These are phyloP conservation scores for Platycercus adscitus DNA, from an alignment of 2,113 vertebrate species.

Conservation along the genomic window DNA sequence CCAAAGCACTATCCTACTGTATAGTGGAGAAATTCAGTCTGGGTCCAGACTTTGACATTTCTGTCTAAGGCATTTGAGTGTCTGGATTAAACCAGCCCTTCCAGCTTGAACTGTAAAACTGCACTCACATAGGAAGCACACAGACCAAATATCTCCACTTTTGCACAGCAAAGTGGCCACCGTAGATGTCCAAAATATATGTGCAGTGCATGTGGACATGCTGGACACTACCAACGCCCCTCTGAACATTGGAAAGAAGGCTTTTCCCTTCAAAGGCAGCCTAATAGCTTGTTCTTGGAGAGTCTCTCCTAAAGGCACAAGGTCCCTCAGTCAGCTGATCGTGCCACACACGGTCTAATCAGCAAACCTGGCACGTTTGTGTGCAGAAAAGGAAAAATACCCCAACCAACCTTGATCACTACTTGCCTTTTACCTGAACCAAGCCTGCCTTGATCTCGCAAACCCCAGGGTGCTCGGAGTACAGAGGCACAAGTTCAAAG, in stretches of 20 bases:
- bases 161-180: not conserved
- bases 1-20: not conserved
- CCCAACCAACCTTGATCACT: not conserved
- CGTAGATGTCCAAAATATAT: not conserved
- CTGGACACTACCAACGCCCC: not conserved
- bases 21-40: not conserved
- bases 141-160: not conserved
- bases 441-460: slow-evolving; percentile 24
- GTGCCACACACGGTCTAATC: slow-evolving; percentile 1
- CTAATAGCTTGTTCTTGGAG: not conserved
- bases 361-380: not conserved
- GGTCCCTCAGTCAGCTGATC: not conserved
- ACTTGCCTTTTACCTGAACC: slow-evolving; percentile 27
- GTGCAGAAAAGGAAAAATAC: not conserved
- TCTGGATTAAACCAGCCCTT: not conserved
- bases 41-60: not conserved
- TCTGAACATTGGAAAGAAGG: not conserved
- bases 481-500: slow-evolving; percentile 55
- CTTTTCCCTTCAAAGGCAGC: not conserved
- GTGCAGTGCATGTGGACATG: not conserved
- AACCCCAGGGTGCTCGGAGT: slow-evolving; percentile 27
- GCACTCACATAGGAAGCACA: not conserved
- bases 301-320: not conserved
- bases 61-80: not conserved
- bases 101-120: not conserved